Base-by-base conservation (phyloP, 1,140 invertebrate species). In the Brachionus paranguensis region DNA sequence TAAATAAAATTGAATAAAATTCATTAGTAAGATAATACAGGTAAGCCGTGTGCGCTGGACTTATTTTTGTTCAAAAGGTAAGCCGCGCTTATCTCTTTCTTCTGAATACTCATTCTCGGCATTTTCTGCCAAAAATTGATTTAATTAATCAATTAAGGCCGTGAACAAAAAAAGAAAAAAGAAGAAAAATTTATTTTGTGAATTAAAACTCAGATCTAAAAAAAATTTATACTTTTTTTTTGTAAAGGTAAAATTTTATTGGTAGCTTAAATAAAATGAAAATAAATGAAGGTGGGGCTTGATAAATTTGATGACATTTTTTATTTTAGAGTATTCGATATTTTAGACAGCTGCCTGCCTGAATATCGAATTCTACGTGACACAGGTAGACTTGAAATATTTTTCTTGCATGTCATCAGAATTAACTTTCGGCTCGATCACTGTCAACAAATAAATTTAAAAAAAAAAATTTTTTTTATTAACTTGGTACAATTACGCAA, bases 221-320 rank as follows among this genome's bases (percentile, higher is more conserved):
- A 24, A 41, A 72, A 17, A 41, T 72, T 72, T 72, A 72, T 41
- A 72, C 41, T 43, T 41, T 43, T 68, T n/a, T 68, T 72, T 72
- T 20, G 5, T 20, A 72, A 43, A 72, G 68, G 68, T 72, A 37
- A 41, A 72, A 45, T 41, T 43, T 17, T 24, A 72, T 72, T 72
- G 68, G 68, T 72, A 20, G 41, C 24, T 5, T 6, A 41, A 12
- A 3, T 33, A 29, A 1, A 33, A 41, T 37, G 24, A 72, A 43
- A 41, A 41, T 43, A 43, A 43, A 37, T 72, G 4, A 27, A 76
- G 72, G 72, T 14, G 72, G 72, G 29, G 72, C 3, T 50, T 5
- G 27, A 27, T 27, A 27, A 76, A 76, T 47, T 76, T 76, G 72
- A 76, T 76, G 72, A 76, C 72, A 76, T 76, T 72, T 37, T 68